Evolutionary conservation across 2,113 vertebrate genomes (phyloP), one percentile per base, ranked within the genome.

Genomic region (Catagonus wagneri): DNA sequence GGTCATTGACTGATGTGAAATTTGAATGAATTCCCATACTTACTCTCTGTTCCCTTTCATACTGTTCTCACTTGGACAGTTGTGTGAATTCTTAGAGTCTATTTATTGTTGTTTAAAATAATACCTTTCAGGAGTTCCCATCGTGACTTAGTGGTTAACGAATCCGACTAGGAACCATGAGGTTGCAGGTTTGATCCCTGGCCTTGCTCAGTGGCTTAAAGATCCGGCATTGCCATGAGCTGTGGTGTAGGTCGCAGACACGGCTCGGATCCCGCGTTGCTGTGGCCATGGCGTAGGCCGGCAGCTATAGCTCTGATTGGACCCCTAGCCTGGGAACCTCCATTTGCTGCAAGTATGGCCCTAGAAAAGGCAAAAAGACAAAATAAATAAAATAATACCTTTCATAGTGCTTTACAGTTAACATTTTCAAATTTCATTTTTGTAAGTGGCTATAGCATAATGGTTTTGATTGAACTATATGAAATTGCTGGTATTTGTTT

Each of bases 11-110:
- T 39, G 27, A 88, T 89, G 50, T 61, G 32, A 78, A 80, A 54
- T 79, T 87, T 89, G 78, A 96, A 65, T 76, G 60, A 60, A 71
- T 87, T 87, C 44, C 56, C 1, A 8, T 50, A 65, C 78, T 72
- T 93, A 29, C 54, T 78, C 20, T 75, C 32, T 92, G 39, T n/a
- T 94, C 23, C 32, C 61, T 94, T 89, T 95, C 58, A 71, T 83
- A 56, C 27, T 22, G 29, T 20, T 93, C 61, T 52, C 34, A 76
- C 0, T 76, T 89, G 91, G 3, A 93, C 32, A 89, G 2, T 60
- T 75, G 34, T 90, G 27, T 93, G 83, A 74, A 32, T 72, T 94
- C 11, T 93, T 81, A 87, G 3, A 68, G 34, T 89, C 44, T n/a
- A 11, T 93, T 79, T 71, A 58, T 72, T 89, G 29, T 52, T 95